These are phyloP conservation scores for Threskiornis aethiopicus DNA, from an alignment of 2,797 vertebrate species.

Conservation along the genomic window DNA sequence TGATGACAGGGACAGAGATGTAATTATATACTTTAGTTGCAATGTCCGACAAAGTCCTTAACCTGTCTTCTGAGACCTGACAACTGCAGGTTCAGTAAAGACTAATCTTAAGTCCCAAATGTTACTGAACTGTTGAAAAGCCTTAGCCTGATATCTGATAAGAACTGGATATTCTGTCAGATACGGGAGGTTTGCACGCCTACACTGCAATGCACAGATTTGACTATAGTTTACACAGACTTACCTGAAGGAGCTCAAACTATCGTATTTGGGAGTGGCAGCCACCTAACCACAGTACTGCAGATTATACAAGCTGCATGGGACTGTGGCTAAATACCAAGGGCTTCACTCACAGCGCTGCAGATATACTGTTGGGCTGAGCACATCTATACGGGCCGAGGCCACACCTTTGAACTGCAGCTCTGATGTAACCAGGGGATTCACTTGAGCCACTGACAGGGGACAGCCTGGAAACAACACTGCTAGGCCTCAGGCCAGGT, in stretches of 20 bases:
- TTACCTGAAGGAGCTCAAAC: neutral
- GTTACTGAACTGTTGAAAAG: neutral
- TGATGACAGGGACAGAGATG: neutral
- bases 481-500: neutral
- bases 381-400: fast-evolving
- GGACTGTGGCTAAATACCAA: neutral
- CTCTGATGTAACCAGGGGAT: neutral
- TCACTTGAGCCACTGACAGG: neutral
- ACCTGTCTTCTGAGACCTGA: neutral
- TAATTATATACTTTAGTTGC: fast-evolving
- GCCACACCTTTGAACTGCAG: neutral
- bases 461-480: neutral
- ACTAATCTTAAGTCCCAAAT: neutral
- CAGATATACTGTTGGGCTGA: neutral
- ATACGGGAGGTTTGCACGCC: neutral
- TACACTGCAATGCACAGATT: neutral
- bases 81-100: neutral
- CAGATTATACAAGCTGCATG: neutral
- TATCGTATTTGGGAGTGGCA: neutral
- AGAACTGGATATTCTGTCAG: neutral
- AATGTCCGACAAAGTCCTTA: neutral
- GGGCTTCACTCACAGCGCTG: fast-evolving
- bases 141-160: neutral
- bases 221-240: neutral
- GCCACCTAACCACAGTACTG: fast-evolving